Evolutionary conservation across 2,888 invertebrate genomes (phyloP), one percentile per base, ranked within the genome.

Genomic region (Philereme vetulata): DNA sequence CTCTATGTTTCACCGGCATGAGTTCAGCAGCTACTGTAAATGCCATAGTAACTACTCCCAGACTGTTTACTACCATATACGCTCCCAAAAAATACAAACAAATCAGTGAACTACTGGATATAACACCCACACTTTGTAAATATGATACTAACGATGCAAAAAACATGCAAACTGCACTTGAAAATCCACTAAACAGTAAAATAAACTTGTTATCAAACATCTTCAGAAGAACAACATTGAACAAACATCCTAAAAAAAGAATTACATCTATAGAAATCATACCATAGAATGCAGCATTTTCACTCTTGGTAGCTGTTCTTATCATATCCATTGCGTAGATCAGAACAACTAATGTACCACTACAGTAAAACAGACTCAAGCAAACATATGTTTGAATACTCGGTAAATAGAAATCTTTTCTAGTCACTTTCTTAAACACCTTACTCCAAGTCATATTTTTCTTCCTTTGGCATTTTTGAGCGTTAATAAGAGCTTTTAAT

Each of bases 1-100:
- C 64, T 55, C 64, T 56, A 11, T 64, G 62, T 11, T 64, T 66
- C 4, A 66, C 60, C n/a, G 66, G 66, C 47, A 62, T 60, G 4
- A 66, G 48, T 4, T 62, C 62, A 5, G 64, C 52, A 4, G 64
- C 42, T 9, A 66, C 44, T 9, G 44, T 45, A 45, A 51, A 54
- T 2, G 56, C 4, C 34, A 48, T 32, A 5, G 55, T 51, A 36
- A 40, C 7, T 36, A 58, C 32, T n/a, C 62, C 60, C 32, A 57
- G 35, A 54, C 43, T 56, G 8, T 45, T 40, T 5, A 51, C 43
- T 4, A 53, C 6, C 21, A 60, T 56, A 46, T 48, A 62, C 3
- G 54, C 50, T 34, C 60, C 32, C n/a, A 65, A 42, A 40, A 57
- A 62, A 51, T 60, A 60, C 34, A 66, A n/a, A 51, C 50, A 52